These are phyloP conservation scores for Paragorgia papillata DNA, from an alignment of 92 coral and sea anemone genomes.

Conservation along the genomic window DNA sequence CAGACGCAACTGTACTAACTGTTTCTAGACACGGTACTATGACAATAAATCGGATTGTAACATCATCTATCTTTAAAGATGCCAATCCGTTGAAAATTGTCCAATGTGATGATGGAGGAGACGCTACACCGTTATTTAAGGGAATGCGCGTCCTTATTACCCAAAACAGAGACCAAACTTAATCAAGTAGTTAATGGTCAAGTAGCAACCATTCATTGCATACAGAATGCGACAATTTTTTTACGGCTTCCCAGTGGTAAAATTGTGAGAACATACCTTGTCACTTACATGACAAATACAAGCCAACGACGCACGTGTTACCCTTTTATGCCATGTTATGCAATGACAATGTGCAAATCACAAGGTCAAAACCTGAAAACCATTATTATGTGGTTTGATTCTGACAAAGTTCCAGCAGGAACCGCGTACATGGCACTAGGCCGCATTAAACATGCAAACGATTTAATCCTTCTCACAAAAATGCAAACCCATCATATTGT, in stretches of 20 bases:
- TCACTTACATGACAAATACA: not conserved
- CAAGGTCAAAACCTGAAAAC: not conserved
- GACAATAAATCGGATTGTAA: slow-evolving; percentile 1
- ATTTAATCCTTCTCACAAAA: too few relatives aligned
- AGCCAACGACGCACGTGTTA: not conserved
- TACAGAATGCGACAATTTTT: not conserved
- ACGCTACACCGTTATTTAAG: not conserved
- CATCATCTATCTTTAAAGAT: not conserved
- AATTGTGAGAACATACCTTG: not conserved
- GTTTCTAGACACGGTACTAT: slow-evolving; percentile 18
- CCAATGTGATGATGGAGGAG: not conserved
- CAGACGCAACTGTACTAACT: slow-evolving; percentile 8
- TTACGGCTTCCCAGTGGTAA: not conserved
- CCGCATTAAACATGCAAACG: too few relatives aligned
- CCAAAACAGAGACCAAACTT: not conserved
- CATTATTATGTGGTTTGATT: not conserved
- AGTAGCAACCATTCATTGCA: not conserved
- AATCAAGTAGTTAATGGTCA: not conserved
- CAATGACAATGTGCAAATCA: not conserved
- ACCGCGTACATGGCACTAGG: not conserved
- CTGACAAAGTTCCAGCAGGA: not conserved
- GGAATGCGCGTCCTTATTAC: slow-evolving; percentile 7
- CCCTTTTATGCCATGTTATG: not conserved
- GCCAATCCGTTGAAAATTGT: not conserved
- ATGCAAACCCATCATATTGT: too few relatives aligned